Conservation (phyloP, 2,888 invertebrate species). For the Clistopyga incitator region DNA sequence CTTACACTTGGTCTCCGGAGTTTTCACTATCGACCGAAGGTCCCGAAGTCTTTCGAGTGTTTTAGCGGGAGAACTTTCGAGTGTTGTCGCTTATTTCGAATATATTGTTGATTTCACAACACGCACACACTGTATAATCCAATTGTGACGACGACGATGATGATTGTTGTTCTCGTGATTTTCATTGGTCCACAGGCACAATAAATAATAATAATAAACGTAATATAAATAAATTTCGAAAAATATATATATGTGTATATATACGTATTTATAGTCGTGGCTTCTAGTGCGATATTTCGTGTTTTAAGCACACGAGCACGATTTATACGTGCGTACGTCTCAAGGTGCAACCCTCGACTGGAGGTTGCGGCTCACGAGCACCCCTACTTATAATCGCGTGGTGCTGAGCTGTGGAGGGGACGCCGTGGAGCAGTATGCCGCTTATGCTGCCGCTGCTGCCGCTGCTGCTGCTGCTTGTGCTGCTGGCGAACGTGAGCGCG, state of each 20-base stretch:
- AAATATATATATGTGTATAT: slow-evolving; percentile 1
- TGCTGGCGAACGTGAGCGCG: slow-evolving; percentile 48
- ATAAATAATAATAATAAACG: slow-evolving; percentile 5
- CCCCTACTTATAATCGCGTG: slow-evolving; percentile 84
- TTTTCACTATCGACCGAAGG: slow-evolving; percentile 74
- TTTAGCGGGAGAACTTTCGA: slow-evolving; percentile 13
- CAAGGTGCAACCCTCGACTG: slow-evolving; percentile 83
- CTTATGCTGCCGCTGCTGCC: slow-evolving; percentile 32
- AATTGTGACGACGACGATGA: slow-evolving; percentile 26
- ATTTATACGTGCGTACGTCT: slow-evolving; percentile 61
- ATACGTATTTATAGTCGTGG: slow-evolving; percentile 3
- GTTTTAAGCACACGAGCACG: slow-evolving; percentile 33
- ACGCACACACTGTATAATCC: slow-evolving; percentile 33
- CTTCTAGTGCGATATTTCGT: slow-evolving; percentile 11
- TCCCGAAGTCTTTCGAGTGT: slow-evolving; percentile 48
- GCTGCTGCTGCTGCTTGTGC: slow-evolving; percentile 41
- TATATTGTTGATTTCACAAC: background rate
- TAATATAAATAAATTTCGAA: background rate
- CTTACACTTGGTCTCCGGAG: slow-evolving; percentile 24
- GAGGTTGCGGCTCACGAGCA: slow-evolving; percentile 80
- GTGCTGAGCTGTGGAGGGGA: slow-evolving; percentile 38
- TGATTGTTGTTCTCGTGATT: slow-evolving; percentile 4
- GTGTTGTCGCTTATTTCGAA: background rate
- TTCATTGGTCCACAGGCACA: slow-evolving; percentile 15
- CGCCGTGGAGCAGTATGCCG: slow-evolving; percentile 4